Conservation (phyloP, 2,113 vertebrate species). For the Phodopus roborovskii region DNA sequence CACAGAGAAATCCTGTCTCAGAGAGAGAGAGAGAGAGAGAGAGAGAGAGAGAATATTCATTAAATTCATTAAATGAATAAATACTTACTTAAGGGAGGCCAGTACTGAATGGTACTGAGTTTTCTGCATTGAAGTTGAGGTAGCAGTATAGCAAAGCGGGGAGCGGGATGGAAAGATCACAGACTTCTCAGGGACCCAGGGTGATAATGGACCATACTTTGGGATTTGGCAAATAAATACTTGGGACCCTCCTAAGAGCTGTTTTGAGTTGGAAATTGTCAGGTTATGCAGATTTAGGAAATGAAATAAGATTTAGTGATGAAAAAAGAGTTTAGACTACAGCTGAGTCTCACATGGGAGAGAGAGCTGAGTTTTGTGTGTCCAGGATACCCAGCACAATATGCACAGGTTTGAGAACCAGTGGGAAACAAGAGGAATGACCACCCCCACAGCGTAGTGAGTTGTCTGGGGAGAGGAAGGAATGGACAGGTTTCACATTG, state of each 20-base stretch:
- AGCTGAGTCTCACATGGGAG: background rate
- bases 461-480: background rate
- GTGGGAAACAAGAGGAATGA: background rate
- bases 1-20: background rate
- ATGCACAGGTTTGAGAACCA: background rate
- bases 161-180: background rate
- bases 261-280: background rate
- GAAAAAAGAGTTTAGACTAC: background rate
- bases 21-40: background rate
- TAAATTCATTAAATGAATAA: background rate
- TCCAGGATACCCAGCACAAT: background rate
- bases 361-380: background rate
- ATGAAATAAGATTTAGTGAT: background rate
- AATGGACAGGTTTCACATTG: background rate
- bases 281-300: conserved; percentile 27
- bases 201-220: background rate
- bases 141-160: background rate
- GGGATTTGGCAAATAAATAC: background rate
- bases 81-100: background rate
- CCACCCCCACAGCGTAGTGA: background rate
- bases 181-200: background rate
- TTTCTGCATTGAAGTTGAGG: background rate
- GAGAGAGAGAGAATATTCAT: too few relatives aligned
- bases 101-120: background rate
- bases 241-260: background rate